Conservation (phyloP, 2,888 invertebrate genomes). For the Drosophila nr. medialis region DNA sequence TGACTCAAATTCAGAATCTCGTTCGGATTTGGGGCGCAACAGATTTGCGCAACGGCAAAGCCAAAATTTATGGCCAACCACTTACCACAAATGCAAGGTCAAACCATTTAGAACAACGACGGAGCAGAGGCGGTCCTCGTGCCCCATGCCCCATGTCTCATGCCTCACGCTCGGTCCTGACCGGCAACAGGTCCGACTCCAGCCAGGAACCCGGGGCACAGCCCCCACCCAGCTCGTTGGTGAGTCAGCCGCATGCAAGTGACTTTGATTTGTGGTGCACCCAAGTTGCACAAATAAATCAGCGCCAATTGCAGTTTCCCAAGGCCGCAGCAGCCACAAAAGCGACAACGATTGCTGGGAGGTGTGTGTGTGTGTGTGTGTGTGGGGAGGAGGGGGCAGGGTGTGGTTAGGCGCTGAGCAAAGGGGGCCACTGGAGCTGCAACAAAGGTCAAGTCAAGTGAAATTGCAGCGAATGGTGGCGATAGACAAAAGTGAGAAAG, state of each 20-base stretch:
- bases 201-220: conserved; percentile 31
- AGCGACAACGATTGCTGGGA: conserved; percentile 11
- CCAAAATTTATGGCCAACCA: conserved; percentile 72
- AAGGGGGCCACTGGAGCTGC: conserved; percentile 20
- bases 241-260: conserved; percentile 65
- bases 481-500: conserved; percentile 75
- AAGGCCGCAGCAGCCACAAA: conserved; percentile 61
- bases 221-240: conserved; percentile 6
- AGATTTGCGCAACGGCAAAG: conserved; percentile 60
- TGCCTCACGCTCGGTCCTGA: conserved; percentile 1
- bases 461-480: conserved; percentile 54
- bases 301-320: conserved; percentile 68
- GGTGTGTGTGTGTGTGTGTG: neutral
- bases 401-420: neutral
- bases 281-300: conserved; percentile 65
- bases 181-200: conserved; percentile 35
- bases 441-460: conserved; percentile 75
- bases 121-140: conserved; percentile 2
- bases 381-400: neutral
- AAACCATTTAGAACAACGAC: conserved; percentile 63
- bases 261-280: conserved; percentile 75
- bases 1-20: conserved; percentile 35
- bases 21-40: conserved; percentile 49
- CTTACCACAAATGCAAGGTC: conserved; percentile 75
- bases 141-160: conserved; percentile 1